phyloP scores from a whole-genome alignment of 2,113 vertebrate species.

The Platichthys flesus region DNA sequence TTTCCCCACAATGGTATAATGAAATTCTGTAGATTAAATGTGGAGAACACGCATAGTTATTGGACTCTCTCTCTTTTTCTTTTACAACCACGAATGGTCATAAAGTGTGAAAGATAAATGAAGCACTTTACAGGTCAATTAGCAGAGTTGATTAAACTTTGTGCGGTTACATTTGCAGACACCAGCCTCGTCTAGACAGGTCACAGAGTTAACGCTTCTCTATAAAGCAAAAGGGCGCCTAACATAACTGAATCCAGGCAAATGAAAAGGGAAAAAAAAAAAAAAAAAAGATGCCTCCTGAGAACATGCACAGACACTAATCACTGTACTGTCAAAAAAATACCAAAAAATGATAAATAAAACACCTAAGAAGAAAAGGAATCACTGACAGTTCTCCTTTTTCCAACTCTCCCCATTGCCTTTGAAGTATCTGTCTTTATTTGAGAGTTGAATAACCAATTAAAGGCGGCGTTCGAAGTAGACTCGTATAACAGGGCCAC shows the following conservation, averaged over 20 bases:
- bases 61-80: not conserved
- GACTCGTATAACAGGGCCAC: slow-evolving; percentile 22
- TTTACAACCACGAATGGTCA: slow-evolving; percentile 4
- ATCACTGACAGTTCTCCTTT: slow-evolving; percentile 59
- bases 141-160: slow-evolving; percentile 65
- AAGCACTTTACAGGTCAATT: slow-evolving; percentile 67
- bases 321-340: slow-evolving; percentile 46
- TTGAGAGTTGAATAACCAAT: slow-evolving; percentile 73
- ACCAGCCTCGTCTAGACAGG: slow-evolving; percentile 70
- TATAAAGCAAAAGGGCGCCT: slow-evolving; percentile 53
- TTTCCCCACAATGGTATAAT: not conserved
- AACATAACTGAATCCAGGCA: slow-evolving; percentile 50
- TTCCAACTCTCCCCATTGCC: slow-evolving; percentile 33
- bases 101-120: slow-evolving; percentile 62
- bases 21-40: slow-evolving; percentile 32
- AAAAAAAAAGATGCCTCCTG: slow-evolving; percentile 22
- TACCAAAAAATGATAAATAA: slow-evolving; percentile 34
- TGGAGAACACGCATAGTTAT: slow-evolving; percentile 8
- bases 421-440: slow-evolving; percentile 71
- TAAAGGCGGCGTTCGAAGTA: slow-evolving; percentile 52
- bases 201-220: slow-evolving; percentile 22
- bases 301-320: slow-evolving; percentile 25
- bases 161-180: slow-evolving; percentile 60
- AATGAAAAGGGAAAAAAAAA: slow-evolving; percentile 13
- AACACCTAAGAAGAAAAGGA: slow-evolving; percentile 52